Percentiles rank a stretch among this genome's conserved stretches.
Evolutionary conservation across 2,113 vertebrate species (phyloP).

Genomic region (Fregetta grallaria): DNA sequence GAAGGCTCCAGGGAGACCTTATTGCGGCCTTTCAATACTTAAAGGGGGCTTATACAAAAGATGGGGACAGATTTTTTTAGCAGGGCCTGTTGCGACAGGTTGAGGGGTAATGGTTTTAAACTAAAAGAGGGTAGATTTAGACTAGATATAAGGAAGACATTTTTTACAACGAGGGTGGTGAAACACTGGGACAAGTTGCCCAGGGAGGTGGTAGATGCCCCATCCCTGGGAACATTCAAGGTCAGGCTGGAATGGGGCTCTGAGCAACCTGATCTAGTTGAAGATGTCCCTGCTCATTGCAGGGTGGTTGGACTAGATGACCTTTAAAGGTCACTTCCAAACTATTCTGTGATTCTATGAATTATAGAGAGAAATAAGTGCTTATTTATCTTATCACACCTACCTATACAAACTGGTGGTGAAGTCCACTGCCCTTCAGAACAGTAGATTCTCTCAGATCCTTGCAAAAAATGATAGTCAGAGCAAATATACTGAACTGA

Average conservation of each 20-base stretch:
- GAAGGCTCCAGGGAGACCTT: background rate
- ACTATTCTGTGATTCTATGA: background rate
- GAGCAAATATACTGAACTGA: constrained; percentile 68
- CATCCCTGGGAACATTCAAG: background rate
- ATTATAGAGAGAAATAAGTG: background rate
- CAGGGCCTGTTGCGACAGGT: too few relatives aligned
- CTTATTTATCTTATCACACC: background rate
- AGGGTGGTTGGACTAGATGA: background rate
- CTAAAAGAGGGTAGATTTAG: background rate
- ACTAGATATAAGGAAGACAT: background rate
- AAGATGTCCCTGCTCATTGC: background rate
- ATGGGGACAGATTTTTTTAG: too few relatives aligned
- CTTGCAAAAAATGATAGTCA: constrained; percentile 69
- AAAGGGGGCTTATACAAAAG: background rate
- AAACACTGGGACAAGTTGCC: background rate
- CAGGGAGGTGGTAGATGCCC: background rate
- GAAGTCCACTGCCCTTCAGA: constrained; percentile 65
- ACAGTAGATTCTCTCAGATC: constrained; percentile 59
- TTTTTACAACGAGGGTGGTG: background rate
- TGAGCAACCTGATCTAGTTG: background rate
- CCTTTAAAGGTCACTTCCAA: background rate
- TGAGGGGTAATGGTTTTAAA: background rate
- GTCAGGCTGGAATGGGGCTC: background rate
- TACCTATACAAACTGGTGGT: constrained; percentile 73
- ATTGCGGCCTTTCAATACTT: background rate